Evolutionary conservation across 2,113 vertebrate species (phyloP).

Genomic region (Butorides virescens): DNA sequence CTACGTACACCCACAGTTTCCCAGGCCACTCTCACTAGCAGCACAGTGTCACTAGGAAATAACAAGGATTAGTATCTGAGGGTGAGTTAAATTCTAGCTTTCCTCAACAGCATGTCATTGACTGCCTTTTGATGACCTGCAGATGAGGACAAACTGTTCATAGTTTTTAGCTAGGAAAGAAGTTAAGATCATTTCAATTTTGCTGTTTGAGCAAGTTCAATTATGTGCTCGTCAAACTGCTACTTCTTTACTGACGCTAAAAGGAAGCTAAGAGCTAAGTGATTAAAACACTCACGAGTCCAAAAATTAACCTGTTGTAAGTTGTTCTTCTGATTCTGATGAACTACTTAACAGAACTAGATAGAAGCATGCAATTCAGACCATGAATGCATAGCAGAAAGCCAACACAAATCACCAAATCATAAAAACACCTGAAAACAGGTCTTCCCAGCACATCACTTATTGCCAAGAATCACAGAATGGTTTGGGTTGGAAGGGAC

Average conservation of each 20-base stretch:
- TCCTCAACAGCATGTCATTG: not conserved
- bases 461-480: not conserved
- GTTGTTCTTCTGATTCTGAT: not conserved
- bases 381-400: not conserved
- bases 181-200: not conserved
- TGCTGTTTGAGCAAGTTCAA: not conserved
- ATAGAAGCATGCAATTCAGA: not conserved
- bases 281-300: not conserved
- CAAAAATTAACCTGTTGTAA: not conserved
- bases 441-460: not conserved
- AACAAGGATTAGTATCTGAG: not conserved
- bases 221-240: fast-evolving
- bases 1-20: not conserved
- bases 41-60: not conserved
- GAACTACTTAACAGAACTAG: not conserved
- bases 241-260: not conserved
- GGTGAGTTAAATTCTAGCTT: not conserved
- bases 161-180: not conserved
- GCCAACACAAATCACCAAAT: not conserved
- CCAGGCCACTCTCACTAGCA: not conserved
- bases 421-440: not conserved
- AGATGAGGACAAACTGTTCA: not conserved
- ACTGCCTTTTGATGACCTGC: not conserved
- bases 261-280: not conserved
- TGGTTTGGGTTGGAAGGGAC: not conserved